Base-by-base conservation (phyloP, 2,888 invertebrate species). In the Sesia apiformis region DNA sequence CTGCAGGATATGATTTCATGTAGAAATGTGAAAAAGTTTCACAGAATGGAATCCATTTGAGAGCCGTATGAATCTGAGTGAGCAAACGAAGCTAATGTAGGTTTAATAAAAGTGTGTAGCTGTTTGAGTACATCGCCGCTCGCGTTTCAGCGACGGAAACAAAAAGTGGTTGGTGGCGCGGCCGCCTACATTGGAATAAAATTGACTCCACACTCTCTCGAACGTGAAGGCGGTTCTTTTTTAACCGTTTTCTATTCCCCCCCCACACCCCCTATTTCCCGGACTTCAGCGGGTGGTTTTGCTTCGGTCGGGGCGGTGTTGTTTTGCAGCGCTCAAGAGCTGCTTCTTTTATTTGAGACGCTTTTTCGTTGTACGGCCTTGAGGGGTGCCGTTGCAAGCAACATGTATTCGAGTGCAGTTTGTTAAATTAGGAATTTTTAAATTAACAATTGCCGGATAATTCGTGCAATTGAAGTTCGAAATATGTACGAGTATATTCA, bases 191-290 rank as follows among this genome's bases (percentile, higher is more conserved):
- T 88, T 84, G 88, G 89, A 86, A 88, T 88, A 89, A 89, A 89
- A 89, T 88, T 88, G 87, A 88, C 89, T 89, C 87, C 86, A 86
- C 86, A 86, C 88, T 87, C 89, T 87, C 80, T 87, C 87, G 84
- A 83, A 87, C 84, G 88, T 80, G 85, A 85, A 88, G 84, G 87
- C 74, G 77, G 63, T 74, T 81, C 75, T 81, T 88, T 87, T 88
- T 88, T 82, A 73, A 65, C 74, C 78, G 73, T 84, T 84, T 87
- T 81, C 76, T 64, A 61, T 61, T 68, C 62, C 60, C 63, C 63
- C 70, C 74, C 76, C 49, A 42, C 72, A 65, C 58, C 64, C 63
- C 65, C 68, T 67, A 76, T 74, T 76, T 76, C 78, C 70, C 74
- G 78, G 82, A 84, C 88, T 88, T 88, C 88, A 84, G 81, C 89